Evolutionary conservation across 2,888 invertebrate genomes (phyloP).

Genomic region (Cacoxenus indagator): DNA sequence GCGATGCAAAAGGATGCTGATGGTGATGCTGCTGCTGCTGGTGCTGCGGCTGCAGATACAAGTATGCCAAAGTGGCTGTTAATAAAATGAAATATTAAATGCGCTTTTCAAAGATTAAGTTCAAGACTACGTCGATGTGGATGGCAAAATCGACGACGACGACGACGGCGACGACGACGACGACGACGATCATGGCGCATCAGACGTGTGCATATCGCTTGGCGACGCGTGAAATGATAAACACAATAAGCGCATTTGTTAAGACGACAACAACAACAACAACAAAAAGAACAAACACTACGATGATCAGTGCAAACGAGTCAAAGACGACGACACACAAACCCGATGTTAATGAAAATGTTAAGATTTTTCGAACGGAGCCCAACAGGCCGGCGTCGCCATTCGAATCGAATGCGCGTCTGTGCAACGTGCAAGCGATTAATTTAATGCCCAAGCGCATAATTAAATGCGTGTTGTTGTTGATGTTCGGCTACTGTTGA

Average conservation of each 20-base stretch:
- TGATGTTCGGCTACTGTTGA: slow-evolving; percentile 12
- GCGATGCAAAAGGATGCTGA: background rate
- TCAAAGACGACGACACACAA: background rate
- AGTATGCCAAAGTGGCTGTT: slow-evolving; percentile 47
- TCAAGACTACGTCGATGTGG: too few relatives aligned
- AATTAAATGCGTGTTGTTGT: slow-evolving; percentile 58
- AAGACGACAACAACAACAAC: background rate
- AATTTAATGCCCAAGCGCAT: slow-evolving; percentile 57
- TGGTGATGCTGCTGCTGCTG: background rate
- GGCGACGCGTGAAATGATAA: slow-evolving; percentile 15
- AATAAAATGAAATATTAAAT: slow-evolving; percentile 63
- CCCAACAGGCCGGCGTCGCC: background rate
- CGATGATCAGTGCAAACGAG: background rate
- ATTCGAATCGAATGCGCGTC: background rate
- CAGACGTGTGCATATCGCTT: slow-evolving; percentile 4
- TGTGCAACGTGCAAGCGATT: slow-evolving; percentile 36
- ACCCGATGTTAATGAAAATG: slow-evolving; percentile 12
- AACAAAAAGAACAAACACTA: background rate
- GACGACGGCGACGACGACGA: slow-evolving; percentile 29
- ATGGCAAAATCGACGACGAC: slow-evolving; percentile 23
- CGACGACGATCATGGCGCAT: slow-evolving; percentile 36
- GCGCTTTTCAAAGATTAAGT: slow-evolving; percentile 50
- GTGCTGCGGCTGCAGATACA: slow-evolving; percentile 20
- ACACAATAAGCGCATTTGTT: slow-evolving; percentile 52
- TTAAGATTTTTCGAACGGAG: background rate